Conservation (phyloP, 1,140 invertebrate genomes). For the Lepidurus packardi region DNA sequence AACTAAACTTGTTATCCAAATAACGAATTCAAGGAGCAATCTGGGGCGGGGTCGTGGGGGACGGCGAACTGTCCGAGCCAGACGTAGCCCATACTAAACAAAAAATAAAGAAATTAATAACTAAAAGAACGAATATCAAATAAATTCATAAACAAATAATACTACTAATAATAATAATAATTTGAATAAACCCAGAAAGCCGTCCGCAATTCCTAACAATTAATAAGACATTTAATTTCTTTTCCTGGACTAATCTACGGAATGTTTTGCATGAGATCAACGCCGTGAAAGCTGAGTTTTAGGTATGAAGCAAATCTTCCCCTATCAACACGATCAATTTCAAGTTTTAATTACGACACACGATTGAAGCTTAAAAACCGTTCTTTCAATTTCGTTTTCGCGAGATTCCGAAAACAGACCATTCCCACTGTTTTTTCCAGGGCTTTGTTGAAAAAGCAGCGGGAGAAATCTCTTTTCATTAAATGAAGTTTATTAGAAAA, state of each 20-base stretch:
- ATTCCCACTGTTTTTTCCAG: conserved; percentile 9
- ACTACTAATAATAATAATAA: neutral
- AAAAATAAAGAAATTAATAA: neutral
- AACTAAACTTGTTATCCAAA: neutral
- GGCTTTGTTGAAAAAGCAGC: neutral
- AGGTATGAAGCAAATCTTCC: too few species aligned
- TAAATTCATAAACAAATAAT: neutral
- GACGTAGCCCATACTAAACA: neutral
- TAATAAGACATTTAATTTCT: too few species aligned
- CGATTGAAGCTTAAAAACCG: too few species aligned
- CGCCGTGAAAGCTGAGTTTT: too few species aligned
- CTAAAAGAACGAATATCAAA: neutral
- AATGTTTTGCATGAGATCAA: too few species aligned
- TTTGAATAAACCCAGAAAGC: neutral
- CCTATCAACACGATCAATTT: too few species aligned
- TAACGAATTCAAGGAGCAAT: neutral
- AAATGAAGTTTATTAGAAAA: neutral
- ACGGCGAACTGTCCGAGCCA: neutral
- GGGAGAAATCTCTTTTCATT: neutral
- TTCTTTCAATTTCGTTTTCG: too few species aligned
- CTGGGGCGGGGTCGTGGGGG: neutral
- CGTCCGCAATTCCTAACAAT: too few species aligned
- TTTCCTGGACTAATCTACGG: too few species aligned
- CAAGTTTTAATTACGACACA: too few species aligned
- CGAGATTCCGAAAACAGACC: neutral